Conservation (phyloP, 1,140 invertebrate genomes). For the Bombus polaris region DNA sequence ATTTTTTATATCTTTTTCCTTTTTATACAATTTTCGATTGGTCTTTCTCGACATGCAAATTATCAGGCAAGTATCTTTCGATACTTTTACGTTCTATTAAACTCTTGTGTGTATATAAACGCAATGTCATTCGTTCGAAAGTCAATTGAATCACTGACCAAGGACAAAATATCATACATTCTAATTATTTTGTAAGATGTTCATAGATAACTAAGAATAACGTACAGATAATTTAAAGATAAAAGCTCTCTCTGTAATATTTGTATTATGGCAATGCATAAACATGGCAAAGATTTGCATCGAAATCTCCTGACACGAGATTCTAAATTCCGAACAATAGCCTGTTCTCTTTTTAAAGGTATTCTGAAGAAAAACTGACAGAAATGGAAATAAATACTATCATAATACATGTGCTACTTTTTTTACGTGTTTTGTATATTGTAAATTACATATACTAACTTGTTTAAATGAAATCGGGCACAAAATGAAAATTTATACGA, state of each 20-base stretch:
- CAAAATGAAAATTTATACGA: not conserved
- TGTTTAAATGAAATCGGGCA: not conserved
- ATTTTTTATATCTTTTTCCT: not conserved
- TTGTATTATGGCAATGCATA: constrained; percentile 42
- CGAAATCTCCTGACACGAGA: constrained; percentile 20
- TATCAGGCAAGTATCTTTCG: not conserved
- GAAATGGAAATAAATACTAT: not conserved
- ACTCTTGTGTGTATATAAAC: not conserved
- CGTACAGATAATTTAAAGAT: constrained; percentile 7
- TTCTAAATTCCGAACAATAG: constrained; percentile 11
- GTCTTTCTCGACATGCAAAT: constrained; percentile 4
- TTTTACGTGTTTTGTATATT: not conserved
- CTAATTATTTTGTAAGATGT: not conserved
- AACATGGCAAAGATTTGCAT: constrained; percentile 42
- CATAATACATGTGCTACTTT: not conserved
- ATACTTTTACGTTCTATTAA: not conserved
- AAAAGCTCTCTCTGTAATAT: not conserved
- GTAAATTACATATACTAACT: not conserved
- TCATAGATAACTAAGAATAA: constrained; percentile 22
- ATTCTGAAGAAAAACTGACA: not conserved
- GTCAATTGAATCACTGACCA: constrained; percentile 6
- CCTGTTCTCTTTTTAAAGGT: not conserved
- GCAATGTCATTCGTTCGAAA: not conserved
- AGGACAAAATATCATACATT: constrained; percentile 22
- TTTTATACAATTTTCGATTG: constrained; percentile 2